Base-by-base conservation (phyloP, 2,888 invertebrate species). In the Tetrapedia diversipes region DNA sequence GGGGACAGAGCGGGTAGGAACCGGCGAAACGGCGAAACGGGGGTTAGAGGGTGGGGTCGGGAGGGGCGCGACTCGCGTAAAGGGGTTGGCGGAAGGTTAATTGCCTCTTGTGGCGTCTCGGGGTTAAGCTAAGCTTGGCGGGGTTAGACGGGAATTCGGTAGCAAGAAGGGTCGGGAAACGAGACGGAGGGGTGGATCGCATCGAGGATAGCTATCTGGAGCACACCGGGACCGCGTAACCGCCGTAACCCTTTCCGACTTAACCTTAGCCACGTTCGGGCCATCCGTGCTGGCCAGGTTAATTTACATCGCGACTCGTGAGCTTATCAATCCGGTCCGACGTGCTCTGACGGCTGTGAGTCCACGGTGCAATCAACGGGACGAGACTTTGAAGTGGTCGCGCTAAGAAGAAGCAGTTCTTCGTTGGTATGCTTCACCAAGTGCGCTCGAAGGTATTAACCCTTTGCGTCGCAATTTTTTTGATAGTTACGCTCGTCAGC, bases 31-130 rank as follows among this genome's bases (percentile, higher is more conserved):
- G n/a, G n/a, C n/a, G n/a, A n/a, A n/a, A n/a, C n/a, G n/a, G n/a
- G n/a, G n/a, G n/a, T n/a, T 47, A 22, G 34, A 8, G 0, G 14
- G 29, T 27, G 32, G 43, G 75, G 72, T 63, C 4, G 27, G 73
- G 65, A 59, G 75, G 64, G 60, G 59, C 37, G 82, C 54, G 72
- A 70, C 54, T 71, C 69, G 86, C 79, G 84, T 77, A 82, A 86
- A 88, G 86, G 88, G 88, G 87, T 84, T 86, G 88, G 84, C 84
- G 80, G 85, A 87, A 87, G 90, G 90, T 90, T 91, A 90, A 91
- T 91, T 91, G 90, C 88, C 91, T 90, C 90, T 89, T 86, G 88
- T 86, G 89, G 88, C 85, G 83, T 89, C 89, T 89, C 87, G 79
- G 81, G 82, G 80, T 84, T 86, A 83, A 87, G 84, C 86, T 84